Evolutionary conservation across 2,113 vertebrate species (phyloP), one percentile per base, ranked within the genome.

Genomic region (Poicephalus meyeri): DNA sequence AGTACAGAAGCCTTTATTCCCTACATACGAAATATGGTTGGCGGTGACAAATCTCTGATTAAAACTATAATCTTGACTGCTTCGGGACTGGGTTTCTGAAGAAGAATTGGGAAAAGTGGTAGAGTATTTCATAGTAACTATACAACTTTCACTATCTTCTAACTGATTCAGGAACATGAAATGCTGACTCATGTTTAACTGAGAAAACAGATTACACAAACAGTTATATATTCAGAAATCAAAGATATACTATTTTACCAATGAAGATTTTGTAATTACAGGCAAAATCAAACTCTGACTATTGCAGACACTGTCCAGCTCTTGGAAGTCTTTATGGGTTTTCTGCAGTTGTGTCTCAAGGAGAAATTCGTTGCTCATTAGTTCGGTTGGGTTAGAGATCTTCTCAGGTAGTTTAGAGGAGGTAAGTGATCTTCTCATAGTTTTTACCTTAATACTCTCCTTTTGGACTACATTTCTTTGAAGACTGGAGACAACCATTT

Each of bases 221-320:
- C 3, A 42, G 16, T 52, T 7, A 55, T 55, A 10, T n/a, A 26
- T 31, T 52, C 11, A 61, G 11, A 46, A 68, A 63, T 29, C 41
- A 92, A 89, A 68, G 14, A 35, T n/a, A 66, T 4, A 50, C 37
- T 10, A 39, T 85, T 88, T 97, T 97, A 98, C 97, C 95, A 33
- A 53, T 84, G 89, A 85, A 37, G 85, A 58, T 33, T 93, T 69
- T 16, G 52, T 50, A 70, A 79, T 52, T 55, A 26, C 68, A 86
- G 95, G 66, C 56, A 91, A 72, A 88, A 44, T 56, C 65, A 49
- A 70, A 23, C 70, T 88, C 56, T 74, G 63, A 2, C 6, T 92
- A 2, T 9, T 64, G 44, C 92, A 85, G 56, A 26, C 39, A 31
- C 76, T 83, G 41, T 53, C 86, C 55, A 56, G 66, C 9, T 71